A percentile compares a stretch with the other conserved stretches of the same genome.
These are phyloP conservation scores for Vultur gryphus DNA, from an alignment of 2,797 vertebrate genomes.

Conservation along the genomic window DNA sequence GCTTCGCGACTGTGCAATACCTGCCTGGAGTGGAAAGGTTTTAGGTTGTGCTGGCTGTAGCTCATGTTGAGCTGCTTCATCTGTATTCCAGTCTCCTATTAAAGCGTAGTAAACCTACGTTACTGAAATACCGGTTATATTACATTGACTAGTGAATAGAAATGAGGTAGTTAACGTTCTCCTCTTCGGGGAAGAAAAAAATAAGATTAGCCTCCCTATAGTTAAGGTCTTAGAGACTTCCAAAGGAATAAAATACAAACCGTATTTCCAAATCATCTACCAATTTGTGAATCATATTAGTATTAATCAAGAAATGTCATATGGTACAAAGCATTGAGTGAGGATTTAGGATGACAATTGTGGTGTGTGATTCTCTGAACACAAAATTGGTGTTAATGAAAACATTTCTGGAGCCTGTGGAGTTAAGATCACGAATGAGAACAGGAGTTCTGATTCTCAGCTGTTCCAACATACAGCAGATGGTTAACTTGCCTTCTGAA, in stretches of 20 bases:
- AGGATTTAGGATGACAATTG: background rate
- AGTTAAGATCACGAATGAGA: background rate
- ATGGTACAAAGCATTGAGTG: background rate
- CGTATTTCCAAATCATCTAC: background rate
- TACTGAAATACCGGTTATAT: background rate
- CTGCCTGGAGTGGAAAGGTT: background rate
- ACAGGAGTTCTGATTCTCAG: background rate
- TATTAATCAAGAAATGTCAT: background rate
- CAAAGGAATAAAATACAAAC: background rate
- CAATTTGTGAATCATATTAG: background rate
- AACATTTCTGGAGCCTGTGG: background rate
- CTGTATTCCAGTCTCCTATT: background rate
- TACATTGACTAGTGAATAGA: background rate
- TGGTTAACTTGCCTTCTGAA: constrained; percentile 11
- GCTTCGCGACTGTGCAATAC: background rate
- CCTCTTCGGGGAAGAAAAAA: background rate
- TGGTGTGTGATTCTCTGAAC: background rate
- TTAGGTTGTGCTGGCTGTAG: background rate
- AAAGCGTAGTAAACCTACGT: background rate
- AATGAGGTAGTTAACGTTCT: background rate
- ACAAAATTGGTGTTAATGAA: background rate
- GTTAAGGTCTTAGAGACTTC: background rate
- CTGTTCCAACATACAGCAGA: background rate
- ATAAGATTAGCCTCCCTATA: background rate
- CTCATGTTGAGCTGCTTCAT: background rate